A percentile compares a stretch with the other conserved stretches of the same genome.
phyloP scores from a whole-genome alignment of 2,888 invertebrate genomes.

The Blera fallax region DNA sequence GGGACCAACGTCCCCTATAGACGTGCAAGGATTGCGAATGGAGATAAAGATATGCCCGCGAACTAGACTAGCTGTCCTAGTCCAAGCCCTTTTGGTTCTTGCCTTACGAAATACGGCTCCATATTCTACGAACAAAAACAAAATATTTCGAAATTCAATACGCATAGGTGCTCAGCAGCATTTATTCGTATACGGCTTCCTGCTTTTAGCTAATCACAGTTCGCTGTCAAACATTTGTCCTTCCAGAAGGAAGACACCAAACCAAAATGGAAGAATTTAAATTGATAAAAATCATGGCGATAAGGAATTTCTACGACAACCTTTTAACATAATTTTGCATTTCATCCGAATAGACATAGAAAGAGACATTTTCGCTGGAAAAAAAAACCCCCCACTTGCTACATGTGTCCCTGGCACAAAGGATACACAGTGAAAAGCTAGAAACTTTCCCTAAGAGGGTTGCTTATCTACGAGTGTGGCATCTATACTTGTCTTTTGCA shows the following conservation, averaged over 20 bases:
- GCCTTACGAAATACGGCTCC: too few species aligned
- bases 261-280: neutral
- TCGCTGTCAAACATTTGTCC: neutral
- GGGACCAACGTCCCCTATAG: too few species aligned
- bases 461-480: constrained; percentile 15
- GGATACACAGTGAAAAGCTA: neutral
- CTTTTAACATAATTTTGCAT: constrained; percentile 28
- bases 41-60: too few species aligned
- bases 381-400: neutral
- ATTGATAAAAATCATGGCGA: constrained; percentile 9
- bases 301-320: constrained; percentile 21
- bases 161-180: too few species aligned
- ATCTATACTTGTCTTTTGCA: constrained; percentile 20
- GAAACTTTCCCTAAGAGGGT: neutral
- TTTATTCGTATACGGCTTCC: too few species aligned
- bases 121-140: too few species aligned
- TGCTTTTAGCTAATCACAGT: neutral
- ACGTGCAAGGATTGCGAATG: too few species aligned
- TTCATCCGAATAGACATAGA: neutral
- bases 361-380: neutral
- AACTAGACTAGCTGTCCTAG: too few species aligned
- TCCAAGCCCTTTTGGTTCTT: too few species aligned
- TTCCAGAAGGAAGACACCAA: neutral
- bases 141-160: too few species aligned
- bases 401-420: neutral